phyloP scores from a whole-genome alignment of 1,140 invertebrate genomes.

The Atta texana region DNA sequence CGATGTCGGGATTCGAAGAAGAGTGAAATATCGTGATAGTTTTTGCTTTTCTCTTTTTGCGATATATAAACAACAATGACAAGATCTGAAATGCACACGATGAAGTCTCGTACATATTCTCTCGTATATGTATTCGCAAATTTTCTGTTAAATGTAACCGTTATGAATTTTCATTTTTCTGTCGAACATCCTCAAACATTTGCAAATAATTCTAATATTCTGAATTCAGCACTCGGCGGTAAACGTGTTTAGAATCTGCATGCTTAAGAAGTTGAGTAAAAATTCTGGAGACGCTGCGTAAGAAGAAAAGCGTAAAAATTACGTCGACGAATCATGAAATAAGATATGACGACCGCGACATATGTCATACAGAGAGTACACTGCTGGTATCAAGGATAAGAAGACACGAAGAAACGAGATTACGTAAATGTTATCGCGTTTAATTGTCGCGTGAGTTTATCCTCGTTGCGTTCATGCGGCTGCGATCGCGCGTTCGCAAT shows the following conservation, averaged over 20 bases:
- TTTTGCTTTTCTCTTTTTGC: not conserved
- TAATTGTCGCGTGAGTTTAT: constrained; percentile 57
- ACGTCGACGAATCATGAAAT: constrained; percentile 9
- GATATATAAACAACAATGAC: not conserved
- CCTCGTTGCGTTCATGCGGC: not conserved
- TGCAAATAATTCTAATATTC: not conserved
- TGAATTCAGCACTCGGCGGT: not conserved
- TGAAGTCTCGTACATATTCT: not conserved
- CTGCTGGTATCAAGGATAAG: constrained; percentile 60
- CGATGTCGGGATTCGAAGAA: not conserved
- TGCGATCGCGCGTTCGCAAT: not conserved
- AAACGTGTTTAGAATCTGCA: not conserved
- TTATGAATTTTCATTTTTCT: not conserved
- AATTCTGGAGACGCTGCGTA: not conserved
- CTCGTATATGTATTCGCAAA: not conserved
- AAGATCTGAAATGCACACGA: constrained; percentile 1
- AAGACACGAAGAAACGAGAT: constrained; percentile 66
- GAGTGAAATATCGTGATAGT: constrained; percentile 25
- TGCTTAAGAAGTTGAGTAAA: not conserved
- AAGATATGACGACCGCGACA: constrained; percentile 42
- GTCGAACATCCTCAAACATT: too few relatives aligned
- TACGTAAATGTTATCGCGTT: constrained; percentile 70
- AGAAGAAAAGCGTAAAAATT: not conserved
- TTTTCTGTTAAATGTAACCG: not conserved
- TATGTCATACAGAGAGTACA: constrained; percentile 33